Base-by-base conservation (phyloP, 2,113 vertebrate genomes). In the Phyllostomus hastatus region DNA sequence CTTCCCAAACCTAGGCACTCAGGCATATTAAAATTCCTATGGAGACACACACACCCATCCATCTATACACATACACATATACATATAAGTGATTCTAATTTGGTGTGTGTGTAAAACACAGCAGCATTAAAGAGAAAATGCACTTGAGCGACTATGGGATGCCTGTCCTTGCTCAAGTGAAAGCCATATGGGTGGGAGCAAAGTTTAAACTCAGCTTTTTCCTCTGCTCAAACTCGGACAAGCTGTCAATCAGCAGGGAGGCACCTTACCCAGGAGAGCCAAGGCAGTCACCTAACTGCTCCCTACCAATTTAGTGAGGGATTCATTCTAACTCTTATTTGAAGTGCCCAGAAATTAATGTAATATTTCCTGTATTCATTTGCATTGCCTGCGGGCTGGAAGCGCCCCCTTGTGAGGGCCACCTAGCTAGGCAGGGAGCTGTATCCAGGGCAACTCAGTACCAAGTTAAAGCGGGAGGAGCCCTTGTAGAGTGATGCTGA, bases 281-380 rank as follows among this genome's bases (percentile, higher is more conserved):
- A 95, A 96, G 89, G 91, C 95, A 96, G 94, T 96, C 96, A 97
- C 96, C 94, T 97, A 94, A 95, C 97, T 96, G 97, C 95, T 97
- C 96, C 86, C 94, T 94, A 95, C 97, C 97, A 97, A 97, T 97
- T 97, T 96, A 91, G 97, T 97, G 86, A 94, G 79, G 93, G 95
- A 97, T 96, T 96, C 96, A 1, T 95, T 90, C 96, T 94, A 88
- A 95, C 95, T 97, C 94, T 86, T 96, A 97, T 97, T 97, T 95
- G 96, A 97, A 97, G 97, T 91, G 96, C 86, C 96, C 95, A 94
- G 97, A 98, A 97, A 98, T 98, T 97, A 97, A 97, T 97, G 86
- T 97, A 97, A 93, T 96, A 98, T 97, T 98, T 97, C 96, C 95
- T 96, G 93, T 91, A 72, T 91, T 98, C 97, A 96, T 98, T 97